phyloP scores from a whole-genome alignment of 2,888 invertebrate genomes.

The Altica lythri region DNA sequence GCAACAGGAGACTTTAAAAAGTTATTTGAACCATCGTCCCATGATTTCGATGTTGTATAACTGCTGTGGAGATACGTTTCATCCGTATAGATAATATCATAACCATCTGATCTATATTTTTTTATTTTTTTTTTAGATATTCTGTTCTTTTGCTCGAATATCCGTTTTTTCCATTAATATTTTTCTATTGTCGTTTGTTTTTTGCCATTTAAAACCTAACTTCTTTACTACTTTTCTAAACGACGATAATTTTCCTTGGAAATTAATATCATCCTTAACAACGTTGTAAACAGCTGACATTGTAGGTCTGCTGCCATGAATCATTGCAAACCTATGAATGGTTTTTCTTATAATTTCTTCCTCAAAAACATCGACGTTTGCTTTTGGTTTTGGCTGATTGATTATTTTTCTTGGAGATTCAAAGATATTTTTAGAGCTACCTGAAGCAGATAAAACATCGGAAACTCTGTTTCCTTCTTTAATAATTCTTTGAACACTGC shows the following conservation, averaged over 20 bases:
- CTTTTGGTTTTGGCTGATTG: background rate
- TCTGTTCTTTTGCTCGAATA: background rate
- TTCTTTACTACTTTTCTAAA: conserved; percentile 4
- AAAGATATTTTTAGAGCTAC: too few species aligned
- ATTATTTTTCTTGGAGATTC: background rate
- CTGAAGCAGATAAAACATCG: too few species aligned
- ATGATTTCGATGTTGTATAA: conserved; percentile 41
- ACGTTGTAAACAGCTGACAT: conserved; percentile 3
- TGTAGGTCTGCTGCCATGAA: conserved; percentile 1
- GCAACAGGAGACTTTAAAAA: conserved; percentile 35
- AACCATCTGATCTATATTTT: conserved; percentile 21
- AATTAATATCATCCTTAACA: conserved; percentile 3
- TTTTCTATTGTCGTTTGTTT: conserved; percentile 13
- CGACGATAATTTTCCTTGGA: background rate
- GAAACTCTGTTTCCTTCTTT: too few species aligned
- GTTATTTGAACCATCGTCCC: conserved; percentile 22
- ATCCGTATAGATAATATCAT: conserved; percentile 32
- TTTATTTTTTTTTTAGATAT: background rate
- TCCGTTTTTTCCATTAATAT: background rate
- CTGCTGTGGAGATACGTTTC: conserved; percentile 46
- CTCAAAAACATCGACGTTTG: background rate
- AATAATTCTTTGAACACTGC: too few species aligned
- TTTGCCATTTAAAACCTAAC: conserved; percentile 12
- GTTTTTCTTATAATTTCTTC: background rate
- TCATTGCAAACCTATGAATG: background rate